phyloP scores from a whole-genome alignment of 2,113 vertebrate genomes.

The Condylura cristata region DNA sequence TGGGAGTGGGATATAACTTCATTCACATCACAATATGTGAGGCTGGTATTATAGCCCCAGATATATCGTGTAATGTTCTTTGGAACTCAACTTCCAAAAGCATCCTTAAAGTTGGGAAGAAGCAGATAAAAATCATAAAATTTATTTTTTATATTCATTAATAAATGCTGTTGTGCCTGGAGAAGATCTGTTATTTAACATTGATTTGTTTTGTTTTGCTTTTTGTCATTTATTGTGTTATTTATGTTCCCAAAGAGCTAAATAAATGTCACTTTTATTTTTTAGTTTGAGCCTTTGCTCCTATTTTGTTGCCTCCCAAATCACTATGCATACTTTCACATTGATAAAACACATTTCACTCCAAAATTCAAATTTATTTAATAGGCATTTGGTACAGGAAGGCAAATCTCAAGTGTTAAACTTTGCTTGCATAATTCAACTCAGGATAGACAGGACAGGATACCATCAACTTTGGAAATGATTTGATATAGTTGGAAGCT shows the following conservation, averaged over 20 bases:
- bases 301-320: constrained; percentile 51
- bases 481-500: neutral
- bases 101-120: neutral
- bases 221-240: constrained; percentile 61
- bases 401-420: neutral
- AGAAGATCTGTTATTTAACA: constrained; percentile 9
- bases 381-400: constrained; percentile 23
- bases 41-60: neutral
- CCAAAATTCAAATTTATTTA: constrained; percentile 20
- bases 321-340: constrained; percentile 48
- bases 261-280: constrained; percentile 73
- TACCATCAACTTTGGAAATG: neutral
- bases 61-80: neutral
- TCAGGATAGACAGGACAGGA: constrained; percentile 5
- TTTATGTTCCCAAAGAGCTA: constrained; percentile 69
- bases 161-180: constrained; percentile 55
- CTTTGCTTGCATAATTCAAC: neutral
- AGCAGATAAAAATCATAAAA: constrained; percentile 43
- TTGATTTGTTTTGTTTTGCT: constrained; percentile 44
- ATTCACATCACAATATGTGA: neutral
- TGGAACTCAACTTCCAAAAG: constrained; percentile 43
- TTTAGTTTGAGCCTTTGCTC: constrained; percentile 62
- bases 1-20: neutral
- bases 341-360: constrained; percentile 36
- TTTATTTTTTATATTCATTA: constrained; percentile 66